These are phyloP conservation scores for Pelecanoides urinatrix DNA, from an alignment of 2,113 vertebrate species.

Conservation along the genomic window DNA sequence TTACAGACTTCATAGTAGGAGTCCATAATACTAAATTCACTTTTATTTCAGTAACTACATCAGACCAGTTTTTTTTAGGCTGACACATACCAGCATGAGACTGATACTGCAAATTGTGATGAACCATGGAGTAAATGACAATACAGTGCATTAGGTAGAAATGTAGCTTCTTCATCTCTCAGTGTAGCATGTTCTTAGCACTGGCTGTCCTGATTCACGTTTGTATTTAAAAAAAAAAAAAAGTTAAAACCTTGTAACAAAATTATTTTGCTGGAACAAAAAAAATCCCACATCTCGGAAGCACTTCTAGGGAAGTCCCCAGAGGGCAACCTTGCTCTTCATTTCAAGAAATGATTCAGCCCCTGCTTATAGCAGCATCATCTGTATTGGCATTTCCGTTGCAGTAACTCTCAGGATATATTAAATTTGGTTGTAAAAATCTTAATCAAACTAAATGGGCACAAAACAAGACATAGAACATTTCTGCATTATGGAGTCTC, in stretches of 20 bases:
- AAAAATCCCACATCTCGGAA: background rate
- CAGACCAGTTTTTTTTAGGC: background rate
- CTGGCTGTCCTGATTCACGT: background rate
- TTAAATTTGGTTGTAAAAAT: background rate
- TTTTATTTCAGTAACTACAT: background rate
- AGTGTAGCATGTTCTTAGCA: background rate
- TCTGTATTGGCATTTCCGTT: background rate
- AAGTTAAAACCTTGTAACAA: background rate
- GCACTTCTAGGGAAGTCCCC: background rate
- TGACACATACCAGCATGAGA: background rate
- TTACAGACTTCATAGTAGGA: background rate
- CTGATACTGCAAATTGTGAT: background rate
- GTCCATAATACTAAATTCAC: background rate
- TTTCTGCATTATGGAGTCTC: background rate
- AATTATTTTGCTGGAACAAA: background rate
- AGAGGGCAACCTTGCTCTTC: constrained; percentile 59
- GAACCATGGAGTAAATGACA: background rate
- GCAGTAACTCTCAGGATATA: background rate
- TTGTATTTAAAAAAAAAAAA: background rate
- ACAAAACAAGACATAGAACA: background rate
- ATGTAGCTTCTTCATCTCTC: background rate
- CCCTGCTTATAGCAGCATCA: background rate
- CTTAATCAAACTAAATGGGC: background rate
- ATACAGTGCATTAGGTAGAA: background rate
- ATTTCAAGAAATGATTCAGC: background rate